Evolutionary conservation across 2,113 vertebrate species (phyloP).

Genomic region (Polyodon spathula): DNA sequence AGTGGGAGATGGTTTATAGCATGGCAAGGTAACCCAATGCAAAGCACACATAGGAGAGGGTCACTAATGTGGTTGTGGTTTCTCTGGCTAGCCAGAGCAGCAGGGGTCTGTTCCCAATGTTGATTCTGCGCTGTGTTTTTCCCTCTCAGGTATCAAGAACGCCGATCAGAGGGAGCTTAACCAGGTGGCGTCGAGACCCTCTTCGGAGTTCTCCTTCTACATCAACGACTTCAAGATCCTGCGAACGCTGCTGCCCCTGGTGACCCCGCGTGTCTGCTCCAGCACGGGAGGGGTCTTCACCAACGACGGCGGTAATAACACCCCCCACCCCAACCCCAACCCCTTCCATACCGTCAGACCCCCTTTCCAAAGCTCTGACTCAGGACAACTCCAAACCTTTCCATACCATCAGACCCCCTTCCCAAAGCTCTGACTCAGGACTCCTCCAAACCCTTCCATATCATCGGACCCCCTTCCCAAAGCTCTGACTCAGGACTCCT

Average conservation of each 20-base stretch:
- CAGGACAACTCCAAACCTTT: too few relatives aligned
- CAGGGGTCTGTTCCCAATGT: background rate
- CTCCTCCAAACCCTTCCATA: too few relatives aligned
- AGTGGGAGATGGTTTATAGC: too few relatives aligned
- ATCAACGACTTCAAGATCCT: conserved; percentile 82
- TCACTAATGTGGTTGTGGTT: background rate
- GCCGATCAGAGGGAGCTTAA: conserved; percentile 75
- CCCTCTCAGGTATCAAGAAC: conserved; percentile 76
- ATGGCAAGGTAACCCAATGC: too few relatives aligned
- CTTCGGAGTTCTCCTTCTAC: conserved; percentile 72
- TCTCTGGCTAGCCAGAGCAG: background rate
- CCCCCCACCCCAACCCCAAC: background rate
- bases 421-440: too few relatives aligned
- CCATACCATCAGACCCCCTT: too few relatives aligned
- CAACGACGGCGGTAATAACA: background rate
- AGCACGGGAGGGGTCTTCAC: conserved; percentile 24
- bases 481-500: too few relatives aligned
- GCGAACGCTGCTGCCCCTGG: conserved; percentile 67
- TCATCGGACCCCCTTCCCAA: too few relatives aligned
- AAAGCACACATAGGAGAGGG: too few relatives aligned
- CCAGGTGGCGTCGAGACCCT: conserved; percentile 70
- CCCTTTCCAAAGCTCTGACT: too few relatives aligned
- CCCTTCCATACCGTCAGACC: too few relatives aligned
- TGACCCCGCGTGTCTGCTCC: conserved; percentile 71
- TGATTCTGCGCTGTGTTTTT: conserved; percentile 4